Base-by-base conservation (phyloP, 2,113 vertebrate genomes). In the Deroptyus accipitrinus region DNA sequence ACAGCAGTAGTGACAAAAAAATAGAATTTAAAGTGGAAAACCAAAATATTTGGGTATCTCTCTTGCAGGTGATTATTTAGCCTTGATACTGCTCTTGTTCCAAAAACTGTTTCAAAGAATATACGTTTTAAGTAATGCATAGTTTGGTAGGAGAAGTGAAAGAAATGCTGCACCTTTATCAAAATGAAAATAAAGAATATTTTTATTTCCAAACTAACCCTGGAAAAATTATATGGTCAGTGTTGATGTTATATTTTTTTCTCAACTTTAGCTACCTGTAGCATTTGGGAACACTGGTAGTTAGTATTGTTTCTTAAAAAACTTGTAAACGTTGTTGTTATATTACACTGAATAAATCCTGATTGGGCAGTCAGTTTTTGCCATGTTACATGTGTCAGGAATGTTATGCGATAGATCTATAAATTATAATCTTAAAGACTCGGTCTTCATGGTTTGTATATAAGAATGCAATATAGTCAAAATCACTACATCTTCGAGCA, bases 121-220 rank as follows among this genome's bases (percentile, higher is more conserved):
- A 31, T 2, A 4, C 1, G 1, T 64, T 68, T 55, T 44, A 69
- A 64, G 24, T 57, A 41, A 23, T 39, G 17, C 0, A 1, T 28
- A 42, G 42, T 85, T 17, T 80, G 6, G 63, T 75, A 41, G 41
- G 46, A 41, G 41, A 69, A 49, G 31, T 70, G 42, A 57, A 75
- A 81, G 55, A 51, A 70, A 76, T 52, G n/a, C 30, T 86, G 33
- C 19, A 37, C 18, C 41, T 77, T 1, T 13, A 42, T 46, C 13
- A 55, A 49, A 39, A 22, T 48, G 55, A 30, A 49, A 68, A 69
- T 35, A 37, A 57, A 22, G 11, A 27, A 17, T 37, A 11, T 42
- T 27, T 84, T 89, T 39, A 15, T 68, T 81, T 52, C 30, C 82
- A 61, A 76, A 11, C 17, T 51, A 69, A 81, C 22, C 15, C 5